phyloP scores from a whole-genome alignment of 2,113 vertebrate genomes.

The Hyperoodon ampullatus region DNA sequence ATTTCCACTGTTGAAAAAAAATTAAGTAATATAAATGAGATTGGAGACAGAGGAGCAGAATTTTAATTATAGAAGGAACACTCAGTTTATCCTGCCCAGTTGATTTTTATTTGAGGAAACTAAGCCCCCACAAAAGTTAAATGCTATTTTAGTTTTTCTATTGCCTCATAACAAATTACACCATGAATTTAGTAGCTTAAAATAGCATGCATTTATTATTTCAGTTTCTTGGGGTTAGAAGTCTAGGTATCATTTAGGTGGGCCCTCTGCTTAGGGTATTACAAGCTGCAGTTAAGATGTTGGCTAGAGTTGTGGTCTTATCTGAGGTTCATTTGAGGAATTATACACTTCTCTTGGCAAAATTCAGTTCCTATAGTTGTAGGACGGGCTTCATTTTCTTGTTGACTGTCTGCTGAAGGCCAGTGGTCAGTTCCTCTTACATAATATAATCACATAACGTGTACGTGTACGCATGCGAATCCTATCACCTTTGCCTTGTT shows the following conservation, averaged over 20 bases:
- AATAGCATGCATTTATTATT: background rate
- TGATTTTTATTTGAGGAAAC: slow-evolving; percentile 34
- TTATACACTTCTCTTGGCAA: background rate
- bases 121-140: background rate
- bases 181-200: background rate
- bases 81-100: background rate
- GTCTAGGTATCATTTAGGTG: background rate
- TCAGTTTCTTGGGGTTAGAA: background rate
- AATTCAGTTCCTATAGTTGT: background rate
- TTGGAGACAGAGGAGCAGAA: background rate
- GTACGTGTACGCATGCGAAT: background rate
- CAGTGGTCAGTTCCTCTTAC: background rate
- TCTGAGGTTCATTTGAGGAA: background rate
- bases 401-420: background rate
- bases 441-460: background rate
- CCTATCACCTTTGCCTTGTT: background rate
- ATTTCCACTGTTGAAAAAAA: slow-evolving; percentile 19
- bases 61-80: slow-evolving; percentile 12
- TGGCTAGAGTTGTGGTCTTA: background rate
- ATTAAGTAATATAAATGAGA: slow-evolving; percentile 24
- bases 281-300: background rate
- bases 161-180: background rate
- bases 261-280: background rate
- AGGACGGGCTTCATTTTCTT: background rate
- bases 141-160: background rate